Conservation (phyloP, 2,797 vertebrate species). For the Gymnoscopelus braueri region DNA sequence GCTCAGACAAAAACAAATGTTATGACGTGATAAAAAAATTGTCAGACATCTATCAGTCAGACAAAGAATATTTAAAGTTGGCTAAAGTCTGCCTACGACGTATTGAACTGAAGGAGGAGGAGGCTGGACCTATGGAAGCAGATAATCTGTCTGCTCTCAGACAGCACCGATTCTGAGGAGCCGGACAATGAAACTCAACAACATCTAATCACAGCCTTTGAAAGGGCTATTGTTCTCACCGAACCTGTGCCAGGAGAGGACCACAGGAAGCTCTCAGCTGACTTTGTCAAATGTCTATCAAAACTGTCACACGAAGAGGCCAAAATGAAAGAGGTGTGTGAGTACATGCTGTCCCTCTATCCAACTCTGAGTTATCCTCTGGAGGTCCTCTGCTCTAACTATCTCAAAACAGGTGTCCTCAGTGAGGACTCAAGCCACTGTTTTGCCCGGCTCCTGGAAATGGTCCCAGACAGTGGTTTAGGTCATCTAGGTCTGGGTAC, state of each 20-base stretch:
- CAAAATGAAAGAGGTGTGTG: constrained; percentile 88
- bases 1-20: constrained; percentile 93
- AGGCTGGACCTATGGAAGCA: constrained; percentile 87
- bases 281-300: constrained; percentile 89
- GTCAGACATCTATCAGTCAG: constrained; percentile 87
- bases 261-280: constrained; percentile 84
- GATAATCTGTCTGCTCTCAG: constrained; percentile 85
- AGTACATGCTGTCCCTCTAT: constrained; percentile 85
- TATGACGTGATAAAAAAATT: constrained; percentile 93
- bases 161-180: constrained; percentile 67
- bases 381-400: constrained; percentile 88
- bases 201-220: constrained; percentile 90
- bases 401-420: constrained; percentile 82
- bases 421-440: constrained; percentile 81
- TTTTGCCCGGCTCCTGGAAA: constrained; percentile 83
- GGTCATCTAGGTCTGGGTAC: constrained; percentile 88
- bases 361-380: constrained; percentile 85
- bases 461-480: constrained; percentile 83
- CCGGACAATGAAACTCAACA: constrained; percentile 88
- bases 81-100: constrained; percentile 86
- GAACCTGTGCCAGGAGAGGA: constrained; percentile 86
- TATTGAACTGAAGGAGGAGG: constrained; percentile 83
- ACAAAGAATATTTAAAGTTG: constrained; percentile 89
- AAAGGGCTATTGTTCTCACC: constrained; percentile 84
- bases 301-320: constrained; percentile 85